Evolutionary conservation across 1,140 invertebrate species (phyloP), one percentile per base, ranked within the genome.

Genomic region (Drosophila subpulchrella): DNA sequence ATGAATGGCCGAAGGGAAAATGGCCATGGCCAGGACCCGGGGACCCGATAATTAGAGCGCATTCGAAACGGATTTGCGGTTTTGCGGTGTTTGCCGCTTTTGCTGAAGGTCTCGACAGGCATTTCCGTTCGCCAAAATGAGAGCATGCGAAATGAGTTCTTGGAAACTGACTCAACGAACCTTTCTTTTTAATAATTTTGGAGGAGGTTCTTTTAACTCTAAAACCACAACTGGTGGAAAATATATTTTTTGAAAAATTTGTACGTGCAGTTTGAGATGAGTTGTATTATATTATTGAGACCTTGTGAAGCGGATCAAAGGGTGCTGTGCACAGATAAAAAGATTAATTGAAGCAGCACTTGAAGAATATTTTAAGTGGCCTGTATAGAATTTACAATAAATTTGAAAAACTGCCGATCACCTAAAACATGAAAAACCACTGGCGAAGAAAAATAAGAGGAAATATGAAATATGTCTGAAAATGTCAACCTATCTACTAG

Each of bases 11-110:
- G n/a, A 38, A 42, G 38, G 39, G 57, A 8, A 32, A 60, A 44
- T 39, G 51, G n/a, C 24, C 41, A 57, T 17, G 13, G 11, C 59
- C 55, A 57, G 57, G 77, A 42, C 48, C 75, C 17, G 20, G 32
- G n/a, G 20, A 44, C 53, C 61, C 84, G 51, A 88, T 88, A 89
- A 89, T 88, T 89, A 88, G 76, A 71, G 61, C 73, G 71, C 53
- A 89, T 89, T 77, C 44, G 20, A 77, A 74, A 77, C 58, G 65
- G 73, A 80, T 84, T 84, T 88, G 84, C 32, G 84, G 84, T 75
- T 59, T 51, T 81, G 53, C 13, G 65, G 67, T 13, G 13, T 36
- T 32, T 39, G 50, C 13, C 12, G 34, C 46, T 34, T 46, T 56
- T 10, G 44, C 15, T 30, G 61, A 42, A 44, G 48, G 53, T 44